Evolutionary conservation across 2,113 vertebrate species (phyloP).

Genomic region (Gadus chalcogrammus): DNA sequence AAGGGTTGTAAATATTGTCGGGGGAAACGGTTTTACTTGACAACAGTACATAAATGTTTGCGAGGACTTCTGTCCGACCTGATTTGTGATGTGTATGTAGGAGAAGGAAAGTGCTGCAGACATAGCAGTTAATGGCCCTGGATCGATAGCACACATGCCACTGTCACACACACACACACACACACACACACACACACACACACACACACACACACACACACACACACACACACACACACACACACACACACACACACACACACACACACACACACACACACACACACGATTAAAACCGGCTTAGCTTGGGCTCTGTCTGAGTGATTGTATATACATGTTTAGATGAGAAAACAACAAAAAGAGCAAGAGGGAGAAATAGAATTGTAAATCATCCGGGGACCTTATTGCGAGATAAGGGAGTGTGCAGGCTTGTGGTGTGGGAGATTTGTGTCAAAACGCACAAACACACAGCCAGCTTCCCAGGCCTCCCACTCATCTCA

Average conservation of each 20-base stretch:
- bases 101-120: not conserved
- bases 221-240: not conserved
- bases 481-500: slow-evolving; percentile 45
- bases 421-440: not conserved
- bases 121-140: not conserved
- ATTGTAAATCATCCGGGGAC: no score
- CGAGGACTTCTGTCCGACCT: not conserved
- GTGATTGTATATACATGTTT: slow-evolving; percentile 31
- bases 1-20: no score
- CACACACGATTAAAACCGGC: not conserved
- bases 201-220: not conserved
- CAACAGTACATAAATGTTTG: not conserved
- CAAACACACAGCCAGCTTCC: slow-evolving; percentile 29
- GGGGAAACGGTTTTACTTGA: no score
- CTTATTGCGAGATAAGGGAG: slow-evolving; percentile 14
- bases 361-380: no score
- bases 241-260: not conserved
- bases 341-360: not conserved
- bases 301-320: not conserved
- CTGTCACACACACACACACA: not conserved
- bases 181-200: not conserved
- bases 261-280: slow-evolving; percentile 2
- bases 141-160: slow-evolving; percentile 13
- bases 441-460: not conserved
- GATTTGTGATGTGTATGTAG: not conserved